These are phyloP conservation scores for Phorcus lineatus DNA, from an alignment of 2,888 invertebrate genomes.

Conservation along the genomic window DNA sequence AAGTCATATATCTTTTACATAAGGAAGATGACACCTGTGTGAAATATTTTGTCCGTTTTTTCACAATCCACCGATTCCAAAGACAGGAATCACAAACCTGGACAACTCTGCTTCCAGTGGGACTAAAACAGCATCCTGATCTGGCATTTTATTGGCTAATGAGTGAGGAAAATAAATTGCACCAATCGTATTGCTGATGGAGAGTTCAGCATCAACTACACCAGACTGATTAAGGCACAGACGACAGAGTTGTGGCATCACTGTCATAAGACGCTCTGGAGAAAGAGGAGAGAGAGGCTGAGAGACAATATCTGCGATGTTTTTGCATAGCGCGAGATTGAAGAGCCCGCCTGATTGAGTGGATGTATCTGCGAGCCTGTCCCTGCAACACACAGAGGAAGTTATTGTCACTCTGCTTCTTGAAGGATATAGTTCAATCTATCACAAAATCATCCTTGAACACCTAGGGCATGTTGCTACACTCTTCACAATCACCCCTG, in stretches of 20 bases:
- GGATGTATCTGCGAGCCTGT: constrained; percentile 14
- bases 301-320: not conserved
- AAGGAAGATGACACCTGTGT: not conserved
- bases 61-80: not conserved
- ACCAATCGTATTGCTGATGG: constrained; percentile 20
- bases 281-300: not conserved
- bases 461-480: too few relatives aligned
- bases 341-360: not conserved
- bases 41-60: not conserved
- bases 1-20: not conserved
- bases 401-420: constrained; percentile 20
- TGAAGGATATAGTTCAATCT: not conserved
- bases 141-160: not conserved
- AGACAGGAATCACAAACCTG: not conserved
- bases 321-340: constrained; percentile 18
- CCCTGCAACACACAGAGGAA: constrained; percentile 9
- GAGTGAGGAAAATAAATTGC: constrained; percentile 17
- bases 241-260: not conserved
- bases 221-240: constrained; percentile 19
- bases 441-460: too few relatives aligned
- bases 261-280: constrained; percentile 6
- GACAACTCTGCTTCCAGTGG: not conserved
- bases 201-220: not conserved
- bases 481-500: too few relatives aligned
- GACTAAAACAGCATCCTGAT: not conserved